These are phyloP conservation scores for Plestiodon gilberti DNA, from an alignment of 2,113 vertebrate genomes.

Conservation along the genomic window DNA sequence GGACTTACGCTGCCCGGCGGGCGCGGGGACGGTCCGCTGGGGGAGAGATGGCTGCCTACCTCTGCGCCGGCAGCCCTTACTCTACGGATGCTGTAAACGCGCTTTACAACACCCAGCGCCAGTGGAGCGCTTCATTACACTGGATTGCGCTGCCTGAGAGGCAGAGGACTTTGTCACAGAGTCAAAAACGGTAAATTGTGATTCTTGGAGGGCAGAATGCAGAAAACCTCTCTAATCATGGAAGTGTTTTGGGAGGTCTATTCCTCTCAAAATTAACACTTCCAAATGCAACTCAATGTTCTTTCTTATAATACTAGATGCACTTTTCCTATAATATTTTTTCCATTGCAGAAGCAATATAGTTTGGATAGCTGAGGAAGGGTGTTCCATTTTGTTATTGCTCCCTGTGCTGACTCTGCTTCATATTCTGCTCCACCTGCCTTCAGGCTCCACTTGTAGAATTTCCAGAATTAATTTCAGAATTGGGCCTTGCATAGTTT, in stretches of 20 bases:
- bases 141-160: too few relatives aligned
- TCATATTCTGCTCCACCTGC: background rate
- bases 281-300: slow-evolving; percentile 13
- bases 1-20: too few relatives aligned
- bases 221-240: background rate
- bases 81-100: too few relatives aligned
- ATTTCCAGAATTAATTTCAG: slow-evolving; percentile 1
- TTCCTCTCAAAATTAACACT: slow-evolving; percentile 4
- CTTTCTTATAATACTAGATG: slow-evolving; percentile 50
- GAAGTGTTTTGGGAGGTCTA: slow-evolving; percentile 37
- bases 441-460: background rate
- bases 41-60: too few relatives aligned
- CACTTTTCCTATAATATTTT: slow-evolving; percentile 18
- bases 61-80: too few relatives aligned
- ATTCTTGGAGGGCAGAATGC: slow-evolving; percentile 30
- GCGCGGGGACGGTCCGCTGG: too few relatives aligned
- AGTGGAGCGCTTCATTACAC: too few relatives aligned
- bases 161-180: background rate
- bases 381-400: background rate
- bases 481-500: background rate
- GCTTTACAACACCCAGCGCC: background rate
- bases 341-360: slow-evolving; percentile 25
- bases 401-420: background rate
- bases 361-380: background rate
- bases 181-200: slow-evolving; percentile 5